phyloP scores from a whole-genome alignment of 1,140 invertebrate genomes.

The Drepana arcuata region DNA sequence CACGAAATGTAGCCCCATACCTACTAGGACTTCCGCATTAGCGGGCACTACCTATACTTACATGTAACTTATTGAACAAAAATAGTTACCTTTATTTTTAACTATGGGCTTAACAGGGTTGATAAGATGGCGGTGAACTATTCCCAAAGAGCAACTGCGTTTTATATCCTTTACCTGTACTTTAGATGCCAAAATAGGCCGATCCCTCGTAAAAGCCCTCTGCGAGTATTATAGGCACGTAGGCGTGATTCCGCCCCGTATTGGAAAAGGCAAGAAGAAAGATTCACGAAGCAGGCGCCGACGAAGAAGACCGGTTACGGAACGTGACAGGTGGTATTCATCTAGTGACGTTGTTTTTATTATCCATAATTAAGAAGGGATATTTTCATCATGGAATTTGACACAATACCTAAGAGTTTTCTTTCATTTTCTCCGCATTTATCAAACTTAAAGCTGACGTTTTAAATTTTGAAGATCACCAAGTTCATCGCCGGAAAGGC shows the following conservation, averaged over 20 bases:
- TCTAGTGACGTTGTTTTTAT: not conserved
- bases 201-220: constrained; percentile 46
- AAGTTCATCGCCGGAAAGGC: constrained; percentile 46
- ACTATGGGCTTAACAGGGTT: constrained; percentile 1
- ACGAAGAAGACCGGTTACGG: constrained; percentile 29
- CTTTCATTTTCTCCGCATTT: no score
- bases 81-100: not conserved
- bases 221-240: constrained; percentile 59
- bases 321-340: constrained; percentile 37
- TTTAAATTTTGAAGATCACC: no score
- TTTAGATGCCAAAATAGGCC: constrained; percentile 51
- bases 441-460: no score
- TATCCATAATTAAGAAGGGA: not conserved
- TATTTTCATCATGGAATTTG: not conserved
- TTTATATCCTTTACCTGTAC: not conserved
- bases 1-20: no score
- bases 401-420: not conserved
- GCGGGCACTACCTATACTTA: no score
- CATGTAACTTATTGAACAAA: no score
- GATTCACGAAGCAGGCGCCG: constrained; percentile 32
- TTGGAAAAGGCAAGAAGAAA: constrained; percentile 36
- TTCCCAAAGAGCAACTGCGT: no score
- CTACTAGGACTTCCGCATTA: no score
- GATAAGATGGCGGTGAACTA: no score
- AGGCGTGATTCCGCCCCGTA: constrained; percentile 43